Percentiles rank a stretch among this genome's conserved stretches.
phyloP scores from a whole-genome alignment of 2,888 invertebrate genomes.

The Eudemis profundana region DNA sequence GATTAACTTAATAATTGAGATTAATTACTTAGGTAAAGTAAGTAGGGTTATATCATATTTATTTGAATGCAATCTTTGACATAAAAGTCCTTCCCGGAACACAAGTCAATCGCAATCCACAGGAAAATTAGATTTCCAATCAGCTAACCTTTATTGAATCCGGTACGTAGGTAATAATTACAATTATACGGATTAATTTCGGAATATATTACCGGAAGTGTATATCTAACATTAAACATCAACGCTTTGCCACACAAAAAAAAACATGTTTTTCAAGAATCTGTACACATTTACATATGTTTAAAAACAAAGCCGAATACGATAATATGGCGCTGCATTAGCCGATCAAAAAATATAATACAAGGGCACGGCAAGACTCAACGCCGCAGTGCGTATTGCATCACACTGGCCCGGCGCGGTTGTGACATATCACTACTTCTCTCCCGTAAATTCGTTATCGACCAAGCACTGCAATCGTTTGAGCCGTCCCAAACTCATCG shows the following conservation, averaged over 20 bases:
- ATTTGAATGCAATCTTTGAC: conserved; percentile 9
- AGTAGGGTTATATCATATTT: conserved; percentile 19
- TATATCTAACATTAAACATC: not conserved
- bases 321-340: not conserved
- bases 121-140: not conserved
- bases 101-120: conserved; percentile 11
- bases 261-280: not conserved
- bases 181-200: not conserved
- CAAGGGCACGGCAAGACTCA: conserved; percentile 27
- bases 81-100: conserved; percentile 8
- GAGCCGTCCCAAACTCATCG: not conserved
- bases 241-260: not conserved
- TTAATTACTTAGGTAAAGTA: conserved; percentile 31
- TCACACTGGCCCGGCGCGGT: not conserved
- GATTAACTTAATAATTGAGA: conserved; percentile 31
- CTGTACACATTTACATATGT: conserved; percentile 31
- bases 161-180: not conserved
- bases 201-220: not conserved
- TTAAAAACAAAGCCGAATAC: conserved; percentile 9
- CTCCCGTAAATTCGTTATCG: not conserved
- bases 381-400: not conserved
- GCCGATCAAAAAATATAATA: conserved; percentile 22
- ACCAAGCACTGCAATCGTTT: not conserved
- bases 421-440: conserved; percentile 10
- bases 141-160: not conserved